phyloP scores from a whole-genome alignment of 2,888 invertebrate genomes.

The Hydropsyche betteni region DNA sequence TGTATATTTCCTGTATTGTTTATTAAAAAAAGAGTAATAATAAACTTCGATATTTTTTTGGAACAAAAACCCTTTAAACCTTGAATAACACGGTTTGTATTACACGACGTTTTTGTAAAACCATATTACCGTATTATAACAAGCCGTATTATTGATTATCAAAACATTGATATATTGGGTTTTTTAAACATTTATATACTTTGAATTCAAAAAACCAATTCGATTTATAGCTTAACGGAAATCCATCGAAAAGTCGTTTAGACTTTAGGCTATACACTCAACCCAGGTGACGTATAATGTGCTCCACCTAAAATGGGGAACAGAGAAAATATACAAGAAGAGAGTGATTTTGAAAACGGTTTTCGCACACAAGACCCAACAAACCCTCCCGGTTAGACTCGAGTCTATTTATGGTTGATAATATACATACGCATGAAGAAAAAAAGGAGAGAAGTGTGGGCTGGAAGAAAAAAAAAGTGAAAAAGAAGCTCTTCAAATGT shows the following conservation, averaged over 20 bases:
- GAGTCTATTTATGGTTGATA: constrained; percentile 36
- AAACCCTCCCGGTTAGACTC: constrained; percentile 18
- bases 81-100: too few species aligned
- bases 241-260: constrained; percentile 6
- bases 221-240: not conserved
- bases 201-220: not conserved
- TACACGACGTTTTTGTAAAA: too few species aligned
- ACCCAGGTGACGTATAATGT: constrained; percentile 34
- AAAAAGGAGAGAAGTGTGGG: constrained; percentile 3
- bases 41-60: too few species aligned
- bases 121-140: too few species aligned
- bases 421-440: constrained; percentile 27
- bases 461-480: constrained; percentile 9
- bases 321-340: not conserved
- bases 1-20: too few species aligned
- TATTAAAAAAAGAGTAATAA: too few species aligned
- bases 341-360: constrained; percentile 8
- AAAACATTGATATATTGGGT: too few species aligned
- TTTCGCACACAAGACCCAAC: constrained; percentile 2
- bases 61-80: too few species aligned
- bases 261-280: too few species aligned
- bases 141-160: too few species aligned
- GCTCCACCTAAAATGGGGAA: constrained; percentile 2
- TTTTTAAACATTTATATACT: not conserved
- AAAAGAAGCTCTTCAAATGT: constrained; percentile 33